Percentiles rank a stretch among this genome's conserved stretches.
These are phyloP conservation scores for Morelia viridis DNA, from an alignment of 2,797 vertebrate genomes.

Conservation along the genomic window DNA sequence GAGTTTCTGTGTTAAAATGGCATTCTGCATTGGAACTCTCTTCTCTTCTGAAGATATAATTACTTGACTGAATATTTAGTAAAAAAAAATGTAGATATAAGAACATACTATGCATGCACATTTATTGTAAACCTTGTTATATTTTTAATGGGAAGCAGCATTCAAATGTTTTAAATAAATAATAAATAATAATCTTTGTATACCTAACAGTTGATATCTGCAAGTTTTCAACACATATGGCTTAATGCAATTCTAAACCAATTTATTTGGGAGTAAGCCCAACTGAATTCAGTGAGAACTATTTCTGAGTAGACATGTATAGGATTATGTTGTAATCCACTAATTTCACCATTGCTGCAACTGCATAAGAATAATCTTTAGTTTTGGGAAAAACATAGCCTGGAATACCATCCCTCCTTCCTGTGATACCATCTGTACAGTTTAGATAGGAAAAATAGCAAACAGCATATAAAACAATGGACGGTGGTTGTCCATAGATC, in stretches of 20 bases:
- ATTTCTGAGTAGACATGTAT: not conserved
- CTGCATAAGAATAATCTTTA: not conserved
- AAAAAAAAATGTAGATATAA: not conserved
- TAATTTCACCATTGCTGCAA: not conserved
- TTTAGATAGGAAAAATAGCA: not conserved
- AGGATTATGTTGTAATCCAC: not conserved
- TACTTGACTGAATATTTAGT: not conserved
- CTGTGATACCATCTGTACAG: not conserved
- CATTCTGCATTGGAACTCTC: not conserved
- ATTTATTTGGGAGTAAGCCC: not conserved
- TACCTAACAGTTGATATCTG: not conserved
- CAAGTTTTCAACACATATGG: not conserved
- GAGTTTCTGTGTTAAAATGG: not conserved
- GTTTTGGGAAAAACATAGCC: not conserved
- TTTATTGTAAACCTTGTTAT: not conserved
- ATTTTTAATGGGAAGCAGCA: not conserved
- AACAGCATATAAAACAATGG: not conserved
- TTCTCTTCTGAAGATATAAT: not conserved
- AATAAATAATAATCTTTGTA: not conserved
- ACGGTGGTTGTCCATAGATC: not conserved
- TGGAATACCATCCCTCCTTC: not conserved
- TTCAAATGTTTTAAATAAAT: not conserved
- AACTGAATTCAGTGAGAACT: not conserved
- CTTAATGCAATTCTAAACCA: not conserved
- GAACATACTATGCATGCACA: not conserved